phyloP scores from a whole-genome alignment of 2,888 invertebrate genomes.

The Pristionchus arcanus region DNA sequence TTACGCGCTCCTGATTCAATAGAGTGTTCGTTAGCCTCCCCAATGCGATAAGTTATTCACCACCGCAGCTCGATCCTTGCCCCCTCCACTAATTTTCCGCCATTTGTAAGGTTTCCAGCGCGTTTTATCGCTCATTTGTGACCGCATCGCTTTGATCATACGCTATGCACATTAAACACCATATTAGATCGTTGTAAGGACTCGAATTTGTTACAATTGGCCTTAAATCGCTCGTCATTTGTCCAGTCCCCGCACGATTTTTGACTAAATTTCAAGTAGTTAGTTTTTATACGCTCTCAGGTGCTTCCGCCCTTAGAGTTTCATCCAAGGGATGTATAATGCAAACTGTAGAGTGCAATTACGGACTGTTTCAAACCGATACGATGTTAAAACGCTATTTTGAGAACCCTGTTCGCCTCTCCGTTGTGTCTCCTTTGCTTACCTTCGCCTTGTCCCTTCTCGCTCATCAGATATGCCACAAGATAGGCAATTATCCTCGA shows the following conservation, averaged over 20 bases:
- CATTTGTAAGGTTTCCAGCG: neutral
- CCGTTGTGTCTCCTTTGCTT: neutral
- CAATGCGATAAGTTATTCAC: neutral
- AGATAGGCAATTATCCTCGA: neutral
- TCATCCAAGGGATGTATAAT: neutral
- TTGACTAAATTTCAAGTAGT: neutral
- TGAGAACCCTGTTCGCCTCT: neutral
- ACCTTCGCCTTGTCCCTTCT: neutral
- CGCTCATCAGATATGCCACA: slow-evolving; percentile 10
- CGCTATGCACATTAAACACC: neutral
- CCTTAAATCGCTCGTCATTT: neutral
- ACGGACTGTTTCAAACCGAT: neutral
- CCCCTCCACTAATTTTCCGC: neutral
- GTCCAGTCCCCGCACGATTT: neutral
- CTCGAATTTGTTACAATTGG: neutral
- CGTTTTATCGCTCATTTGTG: neutral
- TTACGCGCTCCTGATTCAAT: neutral
- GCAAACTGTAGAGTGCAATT: too few relatives aligned
- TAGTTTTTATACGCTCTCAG: neutral
- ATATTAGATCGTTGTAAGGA: neutral
- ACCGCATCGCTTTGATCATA: neutral
- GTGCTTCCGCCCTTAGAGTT: neutral
- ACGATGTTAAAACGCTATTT: neutral
- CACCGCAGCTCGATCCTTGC: neutral
- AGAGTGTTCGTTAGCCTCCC: neutral